Evolutionary conservation across 2,113 vertebrate genomes (phyloP), one percentile per base, ranked within the genome.

Genomic region (Scomber colias): DNA sequence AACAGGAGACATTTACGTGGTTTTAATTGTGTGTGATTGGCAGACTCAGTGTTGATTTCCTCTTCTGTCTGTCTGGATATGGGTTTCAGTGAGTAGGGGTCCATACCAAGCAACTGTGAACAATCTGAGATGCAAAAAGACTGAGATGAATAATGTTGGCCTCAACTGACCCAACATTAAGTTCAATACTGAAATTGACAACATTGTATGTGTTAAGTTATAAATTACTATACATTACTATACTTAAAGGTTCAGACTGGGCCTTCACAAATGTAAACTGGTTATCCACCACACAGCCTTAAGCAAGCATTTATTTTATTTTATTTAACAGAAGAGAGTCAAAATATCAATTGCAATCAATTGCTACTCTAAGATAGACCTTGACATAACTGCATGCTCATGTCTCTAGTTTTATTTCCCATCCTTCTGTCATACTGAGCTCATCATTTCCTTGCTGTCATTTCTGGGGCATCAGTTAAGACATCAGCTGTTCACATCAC

Each of bases 11-110:
- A 73, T 85, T 79, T 85, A 40, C 9, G 35, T 51, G 54, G 54
- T 17, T 69, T 82, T 72, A 79, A 84, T 86, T 81, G 57, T 77
- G 31, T 68, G 59, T 54, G 75, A 87, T 77, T 85, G 84, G 75
- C 75, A 66, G 73, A 68, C 4, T 48, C 56, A 61, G 19, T 77
- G 82, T 59, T 74, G 45, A 74, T 68, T 83, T 85, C 57, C 21
- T 62, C 40, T 57, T 61, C 73, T 71, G 44, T 73, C 80, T 63
- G 54, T 73, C 67, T 77, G 56, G 24, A 74, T 73, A 71, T 50
- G 40, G 57, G 48, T 59, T 80, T 61, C 16, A 69, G 50, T 30
- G 24, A 74, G 45, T 50, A 30, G 9, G 21, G n/a, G 11, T n/a
- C 66, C 61, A 69, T 75, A 70, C 45, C 61, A 79, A 84, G 44